Evolutionary conservation across 2,888 invertebrate genomes (phyloP).

Genomic region (Heliconius aoede): DNA sequence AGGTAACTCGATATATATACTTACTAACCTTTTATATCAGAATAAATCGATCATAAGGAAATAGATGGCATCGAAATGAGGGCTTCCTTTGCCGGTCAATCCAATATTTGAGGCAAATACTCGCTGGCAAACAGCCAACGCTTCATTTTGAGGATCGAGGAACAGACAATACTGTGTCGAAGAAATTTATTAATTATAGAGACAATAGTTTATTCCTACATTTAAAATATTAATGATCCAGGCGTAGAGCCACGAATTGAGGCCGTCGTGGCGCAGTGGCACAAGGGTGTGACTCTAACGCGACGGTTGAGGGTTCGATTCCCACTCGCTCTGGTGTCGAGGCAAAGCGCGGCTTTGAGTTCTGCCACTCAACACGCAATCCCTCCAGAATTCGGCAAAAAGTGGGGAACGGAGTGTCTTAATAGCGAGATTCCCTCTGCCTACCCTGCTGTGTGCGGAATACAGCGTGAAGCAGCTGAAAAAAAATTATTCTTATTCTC

Average conservation of each 20-base stretch:
- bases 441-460: no score
- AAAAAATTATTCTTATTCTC: no score
- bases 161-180: conserved; percentile 9
- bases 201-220: neutral
- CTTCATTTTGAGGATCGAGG: conserved; percentile 20
- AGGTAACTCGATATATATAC: conserved; percentile 19
- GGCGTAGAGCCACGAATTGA: neutral
- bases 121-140: conserved; percentile 33
- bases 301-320: no score
- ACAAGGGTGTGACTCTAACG: no score
- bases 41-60: conserved; percentile 28
- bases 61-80: conserved; percentile 22
- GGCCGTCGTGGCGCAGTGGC: no score
- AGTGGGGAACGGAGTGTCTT: no score
- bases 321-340: no score
- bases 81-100: conserved; percentile 41
- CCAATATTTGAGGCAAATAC: conserved; percentile 41
- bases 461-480: no score
- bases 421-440: no score
- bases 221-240: neutral
- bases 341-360: no score
- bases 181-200: conserved; percentile 2
- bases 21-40: neutral
- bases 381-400: no score
- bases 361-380: no score